Conservation (phyloP, 1,140 invertebrate species). For the Whitmania pigra region DNA sequence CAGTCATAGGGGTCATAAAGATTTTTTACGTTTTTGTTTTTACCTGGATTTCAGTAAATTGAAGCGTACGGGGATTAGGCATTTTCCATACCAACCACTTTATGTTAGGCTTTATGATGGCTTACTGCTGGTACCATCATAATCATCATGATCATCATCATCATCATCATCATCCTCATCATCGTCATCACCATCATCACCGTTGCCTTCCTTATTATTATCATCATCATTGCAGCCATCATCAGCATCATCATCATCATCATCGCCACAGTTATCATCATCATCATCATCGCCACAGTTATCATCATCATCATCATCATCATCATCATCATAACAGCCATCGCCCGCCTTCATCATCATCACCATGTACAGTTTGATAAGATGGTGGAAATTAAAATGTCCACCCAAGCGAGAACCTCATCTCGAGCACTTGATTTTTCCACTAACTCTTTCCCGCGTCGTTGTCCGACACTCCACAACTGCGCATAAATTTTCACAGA, state of each 20-base stretch:
- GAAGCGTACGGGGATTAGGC: too few relatives aligned
- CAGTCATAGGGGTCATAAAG: too few relatives aligned
- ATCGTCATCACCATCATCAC: neutral
- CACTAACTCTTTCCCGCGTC: too few relatives aligned
- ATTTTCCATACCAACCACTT: too few relatives aligned
- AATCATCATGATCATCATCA: neutral
- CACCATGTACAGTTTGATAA: neutral
- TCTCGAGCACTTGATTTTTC: too few relatives aligned
- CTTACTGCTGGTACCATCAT: neutral
- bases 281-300: neutral
- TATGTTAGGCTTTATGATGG: neutral
- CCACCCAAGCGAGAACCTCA: too few relatives aligned
- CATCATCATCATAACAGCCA: neutral
- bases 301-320: constrained; percentile 5
- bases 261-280: neutral
- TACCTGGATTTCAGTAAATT: too few relatives aligned
- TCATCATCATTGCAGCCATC: neutral
- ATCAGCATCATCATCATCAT: neutral
- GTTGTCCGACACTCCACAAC: too few relatives aligned
- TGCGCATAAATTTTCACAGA: too few relatives aligned
- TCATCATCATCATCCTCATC: neutral
- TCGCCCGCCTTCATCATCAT: constrained; percentile 6
- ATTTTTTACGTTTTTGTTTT: too few relatives aligned
- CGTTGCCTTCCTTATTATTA: neutral
- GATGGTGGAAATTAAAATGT: too few relatives aligned